Percentiles rank a stretch among this genome's conserved stretches.
phyloP scores from a whole-genome alignment of 2,113 vertebrate species.

The Psilopsiagon aymara region DNA sequence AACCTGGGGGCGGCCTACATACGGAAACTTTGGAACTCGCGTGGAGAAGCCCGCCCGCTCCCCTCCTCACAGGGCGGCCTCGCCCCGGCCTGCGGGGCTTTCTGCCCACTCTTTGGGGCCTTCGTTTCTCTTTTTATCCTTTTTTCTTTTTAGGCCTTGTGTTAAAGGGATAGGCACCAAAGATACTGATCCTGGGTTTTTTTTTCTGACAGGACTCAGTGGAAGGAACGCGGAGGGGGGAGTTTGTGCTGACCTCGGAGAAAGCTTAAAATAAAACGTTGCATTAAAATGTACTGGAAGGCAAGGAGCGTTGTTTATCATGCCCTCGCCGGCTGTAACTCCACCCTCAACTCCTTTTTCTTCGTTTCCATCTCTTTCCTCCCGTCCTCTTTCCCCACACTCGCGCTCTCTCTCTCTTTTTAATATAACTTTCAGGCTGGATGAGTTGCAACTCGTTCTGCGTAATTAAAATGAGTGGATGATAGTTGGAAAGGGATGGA shows the following conservation, averaged over 20 bases:
- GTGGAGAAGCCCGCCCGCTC: neutral
- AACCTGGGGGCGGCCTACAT: neutral
- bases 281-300: neutral
- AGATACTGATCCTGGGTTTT: neutral
- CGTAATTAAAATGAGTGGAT: conserved; percentile 77
- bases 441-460: conserved; percentile 76
- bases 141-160: neutral
- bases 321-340: conserved; percentile 58
- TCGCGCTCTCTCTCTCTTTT: neutral
- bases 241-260: conserved; percentile 57
- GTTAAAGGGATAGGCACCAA: neutral
- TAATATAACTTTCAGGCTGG: conserved; percentile 67
- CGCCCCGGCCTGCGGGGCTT: neutral
- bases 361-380: neutral
- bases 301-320: conserved; percentile 65
- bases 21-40: neutral
- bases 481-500: conserved; percentile 73
- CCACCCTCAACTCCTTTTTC: conserved; percentile 14
- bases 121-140: neutral
- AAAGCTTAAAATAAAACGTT: neutral
- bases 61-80: neutral
- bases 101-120: too few relatives aligned
- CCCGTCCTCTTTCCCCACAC: conserved; percentile 35
- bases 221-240: neutral
- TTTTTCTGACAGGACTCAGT: neutral